phyloP scores from a whole-genome alignment of 2,113 vertebrate species.

The Limnothrissa miodon region DNA sequence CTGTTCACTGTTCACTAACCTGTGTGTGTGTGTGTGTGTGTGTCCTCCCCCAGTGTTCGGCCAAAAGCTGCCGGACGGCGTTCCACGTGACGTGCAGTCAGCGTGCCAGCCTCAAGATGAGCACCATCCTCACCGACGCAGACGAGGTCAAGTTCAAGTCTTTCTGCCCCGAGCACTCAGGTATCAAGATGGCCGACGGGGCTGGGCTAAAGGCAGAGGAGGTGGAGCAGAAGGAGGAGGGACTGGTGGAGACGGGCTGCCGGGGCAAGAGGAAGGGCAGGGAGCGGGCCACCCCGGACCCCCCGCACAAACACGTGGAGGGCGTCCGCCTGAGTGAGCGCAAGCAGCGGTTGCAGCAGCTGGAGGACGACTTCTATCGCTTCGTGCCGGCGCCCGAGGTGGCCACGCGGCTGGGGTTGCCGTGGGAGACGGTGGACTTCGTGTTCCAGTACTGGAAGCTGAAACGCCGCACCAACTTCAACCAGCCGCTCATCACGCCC shows the following conservation, averaged over 20 bases:
- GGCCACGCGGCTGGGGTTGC: slow-evolving; percentile 75
- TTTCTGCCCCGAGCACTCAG: slow-evolving; percentile 91
- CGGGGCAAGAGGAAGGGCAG: slow-evolving; percentile 42
- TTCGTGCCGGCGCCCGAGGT: slow-evolving; percentile 84
- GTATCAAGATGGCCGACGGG: slow-evolving; percentile 53
- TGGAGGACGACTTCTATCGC: slow-evolving; percentile 92
- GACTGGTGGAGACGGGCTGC: slow-evolving; percentile 34
- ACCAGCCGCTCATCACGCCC: slow-evolving; percentile 92
- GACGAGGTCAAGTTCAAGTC: slow-evolving; percentile 98
- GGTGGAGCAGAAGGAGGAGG: slow-evolving; percentile 29
- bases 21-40: not conserved
- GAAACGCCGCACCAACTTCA: slow-evolving; percentile 92
- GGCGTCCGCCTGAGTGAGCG: slow-evolving; percentile 78
- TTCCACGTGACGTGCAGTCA: slow-evolving; percentile 97
- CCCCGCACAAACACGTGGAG: slow-evolving; percentile 47
- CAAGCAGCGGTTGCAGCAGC: slow-evolving; percentile 90
- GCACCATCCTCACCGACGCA: slow-evolving; percentile 87
- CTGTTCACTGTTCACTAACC: no score
- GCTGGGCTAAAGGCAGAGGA: slow-evolving; percentile 46
- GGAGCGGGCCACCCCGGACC: slow-evolving; percentile 41
- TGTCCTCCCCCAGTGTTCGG: slow-evolving; percentile 81
- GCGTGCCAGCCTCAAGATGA: slow-evolving; percentile 87
- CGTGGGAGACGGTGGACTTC: slow-evolving; percentile 81
- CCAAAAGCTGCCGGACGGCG: slow-evolving; percentile 92
- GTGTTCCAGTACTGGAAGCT: slow-evolving; percentile 97